A percentile compares a stretch with the other conserved stretches of the same genome.
These are phyloP conservation scores for Andrena praecox DNA, from an alignment of 2,888 invertebrate species.

Conservation along the genomic window DNA sequence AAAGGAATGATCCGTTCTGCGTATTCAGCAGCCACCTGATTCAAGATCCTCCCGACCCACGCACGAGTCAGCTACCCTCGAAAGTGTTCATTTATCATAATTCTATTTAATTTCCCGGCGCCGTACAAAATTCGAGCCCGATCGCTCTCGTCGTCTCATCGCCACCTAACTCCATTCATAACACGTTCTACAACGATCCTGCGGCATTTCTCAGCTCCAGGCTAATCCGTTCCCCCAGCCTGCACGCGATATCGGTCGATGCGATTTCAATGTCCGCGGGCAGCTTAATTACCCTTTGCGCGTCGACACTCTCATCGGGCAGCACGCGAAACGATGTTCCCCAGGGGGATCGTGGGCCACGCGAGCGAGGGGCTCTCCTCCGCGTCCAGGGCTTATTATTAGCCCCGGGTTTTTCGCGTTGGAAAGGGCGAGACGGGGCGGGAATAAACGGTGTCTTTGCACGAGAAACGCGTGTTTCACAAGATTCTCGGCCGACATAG, in stretches of 20 bases:
- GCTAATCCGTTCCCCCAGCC: constrained; percentile 36
- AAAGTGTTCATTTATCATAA: too few species aligned
- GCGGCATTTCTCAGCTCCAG: constrained; percentile 27
- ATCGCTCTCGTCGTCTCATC: not conserved
- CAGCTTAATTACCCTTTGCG: constrained; percentile 54
- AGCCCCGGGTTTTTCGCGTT: constrained; percentile 33
- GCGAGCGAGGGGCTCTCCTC: not conserved
- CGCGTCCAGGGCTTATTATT: constrained; percentile 48
- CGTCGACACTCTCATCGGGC: constrained; percentile 33
- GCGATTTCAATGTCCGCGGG: constrained; percentile 51
- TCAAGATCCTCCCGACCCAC: too few species aligned
- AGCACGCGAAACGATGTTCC: constrained; percentile 41
- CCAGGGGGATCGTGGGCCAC: not conserved
- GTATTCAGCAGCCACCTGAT: too few species aligned
- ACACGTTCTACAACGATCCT: constrained; percentile 18
- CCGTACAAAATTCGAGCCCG: not conserved
- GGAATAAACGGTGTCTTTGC: constrained; percentile 19
- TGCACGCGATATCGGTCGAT: constrained; percentile 58
- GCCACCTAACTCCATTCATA: not conserved
- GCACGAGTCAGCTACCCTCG: too few species aligned
- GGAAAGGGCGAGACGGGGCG: not conserved
- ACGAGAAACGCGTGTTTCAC: constrained; percentile 44
- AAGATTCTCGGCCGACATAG: constrained; percentile 31
- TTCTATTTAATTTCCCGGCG: too few species aligned
- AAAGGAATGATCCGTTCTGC: too few species aligned